Evolutionary conservation across 2,797 vertebrate species (phyloP).

Genomic region (Arnoldichthys spilopterus): DNA sequence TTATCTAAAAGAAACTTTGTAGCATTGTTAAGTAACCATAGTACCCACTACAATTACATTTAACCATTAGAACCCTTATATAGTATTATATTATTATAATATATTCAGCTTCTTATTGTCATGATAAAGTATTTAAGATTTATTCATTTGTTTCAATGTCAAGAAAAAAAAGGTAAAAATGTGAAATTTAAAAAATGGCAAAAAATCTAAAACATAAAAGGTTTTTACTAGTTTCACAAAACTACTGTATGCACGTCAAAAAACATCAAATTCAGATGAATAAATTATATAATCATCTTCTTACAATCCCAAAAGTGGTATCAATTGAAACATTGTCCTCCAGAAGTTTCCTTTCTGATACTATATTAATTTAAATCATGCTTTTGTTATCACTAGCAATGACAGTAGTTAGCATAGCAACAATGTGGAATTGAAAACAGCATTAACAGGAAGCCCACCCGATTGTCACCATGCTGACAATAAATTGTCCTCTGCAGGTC

Average conservation of each 20-base stretch:
- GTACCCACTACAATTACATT: not conserved
- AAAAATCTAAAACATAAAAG: too few species aligned
- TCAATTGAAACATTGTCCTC: too few species aligned
- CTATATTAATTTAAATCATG: not conserved
- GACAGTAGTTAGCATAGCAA: not conserved
- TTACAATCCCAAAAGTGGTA: too few species aligned
- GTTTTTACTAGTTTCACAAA: too few species aligned
- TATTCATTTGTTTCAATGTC: too few species aligned
- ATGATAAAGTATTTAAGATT: too few species aligned
- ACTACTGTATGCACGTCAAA: too few species aligned
- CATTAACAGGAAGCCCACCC: not conserved
- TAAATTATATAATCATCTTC: too few species aligned
- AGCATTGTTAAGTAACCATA: not conserved
- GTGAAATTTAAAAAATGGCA: too few species aligned
- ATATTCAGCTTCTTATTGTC: not conserved
- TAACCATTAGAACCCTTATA: not conserved
- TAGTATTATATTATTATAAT: not conserved
- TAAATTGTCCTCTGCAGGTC: slow-evolving; percentile 35
- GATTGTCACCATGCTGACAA: slow-evolving; percentile 11
- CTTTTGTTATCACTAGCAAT: not conserved
- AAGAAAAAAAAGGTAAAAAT: too few species aligned
- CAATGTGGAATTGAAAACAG: not conserved
- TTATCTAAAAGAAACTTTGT: slow-evolving; percentile 9
- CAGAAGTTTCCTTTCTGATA: not conserved
- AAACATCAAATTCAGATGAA: too few species aligned